A percentile compares a stretch with the other conserved stretches of the same genome.
Evolutionary conservation across 2,113 vertebrate species (phyloP).

Genomic region (Crocuta crocuta): DNA sequence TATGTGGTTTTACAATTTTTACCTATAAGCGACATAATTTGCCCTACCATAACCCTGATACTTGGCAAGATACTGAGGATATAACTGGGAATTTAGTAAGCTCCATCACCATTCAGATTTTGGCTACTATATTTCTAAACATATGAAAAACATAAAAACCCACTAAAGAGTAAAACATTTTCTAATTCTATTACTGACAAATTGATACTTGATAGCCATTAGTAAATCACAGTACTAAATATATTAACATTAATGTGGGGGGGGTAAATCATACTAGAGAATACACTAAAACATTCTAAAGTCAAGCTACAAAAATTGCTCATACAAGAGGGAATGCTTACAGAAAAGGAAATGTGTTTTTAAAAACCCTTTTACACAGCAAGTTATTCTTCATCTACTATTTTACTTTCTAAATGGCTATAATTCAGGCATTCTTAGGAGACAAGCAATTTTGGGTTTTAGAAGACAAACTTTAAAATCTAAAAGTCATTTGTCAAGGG

Average conservation of each 20-base stretch:
- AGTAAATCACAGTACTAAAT: conserved; percentile 43
- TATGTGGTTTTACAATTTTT: conserved; percentile 41
- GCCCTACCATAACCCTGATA: background rate
- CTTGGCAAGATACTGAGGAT: background rate
- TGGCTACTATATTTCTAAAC: background rate
- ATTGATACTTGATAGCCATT: background rate
- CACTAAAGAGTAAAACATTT: conserved; percentile 26
- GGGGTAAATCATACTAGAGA: conserved; percentile 36
- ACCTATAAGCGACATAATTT: conserved; percentile 33
- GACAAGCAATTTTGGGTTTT: conserved; percentile 30
- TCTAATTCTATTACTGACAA: conserved; percentile 23
- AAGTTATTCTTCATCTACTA: conserved; percentile 24
- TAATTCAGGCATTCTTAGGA: conserved; percentile 55
- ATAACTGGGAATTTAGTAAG: conserved; percentile 38
- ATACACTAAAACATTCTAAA: conserved; percentile 25
- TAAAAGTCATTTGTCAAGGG: background rate
- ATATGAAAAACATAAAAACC: conserved; percentile 27
- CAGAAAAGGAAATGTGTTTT: background rate
- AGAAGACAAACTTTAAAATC: conserved; percentile 60
- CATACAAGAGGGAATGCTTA: conserved; percentile 10
- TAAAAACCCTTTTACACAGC: background rate
- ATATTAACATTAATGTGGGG: background rate
- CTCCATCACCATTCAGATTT: background rate
- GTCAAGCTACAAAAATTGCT: conserved; percentile 51
- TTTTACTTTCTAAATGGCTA: conserved; percentile 19